Percentiles rank a stretch among this genome's conserved stretches.
phyloP scores from a whole-genome alignment of 2,888 invertebrate species.

The Stenchaetothrips biformis region DNA sequence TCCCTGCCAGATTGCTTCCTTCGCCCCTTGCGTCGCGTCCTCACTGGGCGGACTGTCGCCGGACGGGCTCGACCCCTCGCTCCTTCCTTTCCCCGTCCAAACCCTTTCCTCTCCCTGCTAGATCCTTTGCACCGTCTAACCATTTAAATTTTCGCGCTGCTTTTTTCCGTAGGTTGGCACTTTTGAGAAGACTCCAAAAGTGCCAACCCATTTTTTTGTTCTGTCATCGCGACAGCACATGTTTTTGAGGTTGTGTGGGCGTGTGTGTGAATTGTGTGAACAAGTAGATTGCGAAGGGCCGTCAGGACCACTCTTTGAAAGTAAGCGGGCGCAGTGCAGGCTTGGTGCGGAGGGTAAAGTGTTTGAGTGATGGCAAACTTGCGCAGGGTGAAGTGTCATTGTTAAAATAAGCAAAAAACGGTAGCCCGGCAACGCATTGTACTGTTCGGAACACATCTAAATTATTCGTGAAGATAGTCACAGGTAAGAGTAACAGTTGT shows the following conservation, averaged over 20 bases:
- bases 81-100: no score
- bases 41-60: no score
- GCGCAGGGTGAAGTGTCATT: not conserved
- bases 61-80: no score
- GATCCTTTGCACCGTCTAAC: no score
- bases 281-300: not conserved
- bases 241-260: not conserved
- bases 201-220: not conserved
- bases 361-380: not conserved
- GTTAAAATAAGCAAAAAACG: not conserved
- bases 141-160: not conserved
- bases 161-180: not conserved
- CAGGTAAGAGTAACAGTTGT: not conserved
- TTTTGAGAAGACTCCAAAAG: not conserved
- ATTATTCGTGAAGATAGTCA: not conserved
- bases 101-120: no score
- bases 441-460: not conserved
- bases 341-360: not conserved
- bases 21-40: no score
- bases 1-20: no score
- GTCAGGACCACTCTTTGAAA: no score
- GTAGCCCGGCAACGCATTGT: not conserved
- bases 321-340: not conserved
- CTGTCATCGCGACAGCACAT: not conserved
- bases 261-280: not conserved